Percentiles rank a stretch among this genome's conserved stretches.
Conservation (phyloP, 2,113 vertebrate species). For the Hydropotes inermis region DNA sequence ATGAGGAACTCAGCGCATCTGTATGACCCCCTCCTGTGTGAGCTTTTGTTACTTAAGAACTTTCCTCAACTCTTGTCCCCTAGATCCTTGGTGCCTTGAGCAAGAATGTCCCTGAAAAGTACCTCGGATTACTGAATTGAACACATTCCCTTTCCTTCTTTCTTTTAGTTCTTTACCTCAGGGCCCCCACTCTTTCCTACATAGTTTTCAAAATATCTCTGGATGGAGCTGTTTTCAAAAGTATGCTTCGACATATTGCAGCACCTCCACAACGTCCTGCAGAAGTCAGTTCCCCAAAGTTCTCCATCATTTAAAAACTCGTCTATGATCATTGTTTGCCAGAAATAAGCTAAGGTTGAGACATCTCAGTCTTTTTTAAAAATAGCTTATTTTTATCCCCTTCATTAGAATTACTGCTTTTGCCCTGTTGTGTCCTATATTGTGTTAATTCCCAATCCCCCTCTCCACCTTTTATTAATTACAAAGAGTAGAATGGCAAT, state of each 20-base stretch:
- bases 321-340: not conserved
- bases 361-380: not conserved
- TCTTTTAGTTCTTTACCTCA: not conserved
- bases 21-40: not conserved
- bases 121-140: not conserved
- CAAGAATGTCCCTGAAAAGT: not conserved
- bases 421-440: not conserved
- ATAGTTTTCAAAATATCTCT: not conserved
- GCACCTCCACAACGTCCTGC: rapidly evolving
- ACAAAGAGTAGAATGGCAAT: not conserved
- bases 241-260: not conserved
- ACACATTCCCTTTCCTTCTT: not conserved
- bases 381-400: not conserved
- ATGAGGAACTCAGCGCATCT: not conserved
- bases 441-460: not conserved
- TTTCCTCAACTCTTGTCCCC: not conserved
- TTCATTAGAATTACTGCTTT: not conserved
- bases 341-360: not conserved
- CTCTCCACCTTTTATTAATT: not conserved
- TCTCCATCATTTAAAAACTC: not conserved
- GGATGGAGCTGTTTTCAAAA: not conserved
- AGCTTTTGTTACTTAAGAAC: not conserved
- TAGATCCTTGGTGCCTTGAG: not conserved
- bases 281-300: not conserved
- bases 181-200: not conserved